These are phyloP conservation scores for Stegodyphus dumicola DNA, from an alignment of 1,140 invertebrate species.

Conservation along the genomic window DNA sequence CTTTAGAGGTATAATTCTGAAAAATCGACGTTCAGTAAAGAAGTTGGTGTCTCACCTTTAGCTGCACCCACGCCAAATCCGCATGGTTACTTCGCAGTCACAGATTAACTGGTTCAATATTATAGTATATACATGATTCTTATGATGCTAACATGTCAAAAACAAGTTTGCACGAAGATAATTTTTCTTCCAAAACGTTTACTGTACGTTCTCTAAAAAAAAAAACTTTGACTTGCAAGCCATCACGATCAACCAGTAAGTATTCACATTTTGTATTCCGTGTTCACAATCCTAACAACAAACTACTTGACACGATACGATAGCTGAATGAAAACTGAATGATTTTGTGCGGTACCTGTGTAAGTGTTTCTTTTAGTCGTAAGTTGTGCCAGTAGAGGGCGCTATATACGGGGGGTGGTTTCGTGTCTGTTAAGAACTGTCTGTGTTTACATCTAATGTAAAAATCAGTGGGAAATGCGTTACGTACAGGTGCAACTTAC, in stretches of 20 bases:
- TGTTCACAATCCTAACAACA: background rate
- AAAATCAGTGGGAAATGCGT: background rate
- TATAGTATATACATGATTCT: background rate
- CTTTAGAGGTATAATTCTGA: no score
- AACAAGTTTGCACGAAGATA: background rate
- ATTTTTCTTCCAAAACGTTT: background rate
- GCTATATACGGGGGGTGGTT: constrained; percentile 36
- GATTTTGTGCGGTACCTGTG: constrained; percentile 39
- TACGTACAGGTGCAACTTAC: background rate
- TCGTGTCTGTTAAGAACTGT: background rate
- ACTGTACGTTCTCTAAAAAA: background rate
- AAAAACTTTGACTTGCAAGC: background rate
- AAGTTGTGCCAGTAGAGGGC: constrained; percentile 33
- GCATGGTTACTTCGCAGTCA: constrained; percentile 39
- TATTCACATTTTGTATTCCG: background rate
- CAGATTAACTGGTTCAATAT: constrained; percentile 13
- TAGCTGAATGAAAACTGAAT: constrained; percentile 17
- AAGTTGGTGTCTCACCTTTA: constrained; percentile 33
- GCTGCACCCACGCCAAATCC: constrained; percentile 31
- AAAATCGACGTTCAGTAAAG: constrained; percentile 7
- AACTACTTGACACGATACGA: background rate
- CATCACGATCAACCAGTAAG: background rate
- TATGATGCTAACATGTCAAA: background rate
- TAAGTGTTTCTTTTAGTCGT: constrained; percentile 24
- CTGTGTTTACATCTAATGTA: constrained; percentile 24